These are phyloP conservation scores for Callocephalon fimbriatum DNA, from an alignment of 2,113 vertebrate species.

Conservation along the genomic window DNA sequence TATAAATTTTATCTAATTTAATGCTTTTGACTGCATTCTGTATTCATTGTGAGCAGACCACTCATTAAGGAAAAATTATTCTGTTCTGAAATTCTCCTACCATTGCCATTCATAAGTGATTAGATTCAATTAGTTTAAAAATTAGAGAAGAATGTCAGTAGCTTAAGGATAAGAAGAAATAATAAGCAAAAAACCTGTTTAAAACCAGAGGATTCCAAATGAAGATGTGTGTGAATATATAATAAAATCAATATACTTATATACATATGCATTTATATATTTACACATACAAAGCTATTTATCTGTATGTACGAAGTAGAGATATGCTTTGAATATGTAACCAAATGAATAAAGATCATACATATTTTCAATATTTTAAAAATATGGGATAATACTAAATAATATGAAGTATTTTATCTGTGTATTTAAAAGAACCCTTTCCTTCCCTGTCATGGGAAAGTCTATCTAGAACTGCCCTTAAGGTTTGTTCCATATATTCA, in stretches of 20 bases:
- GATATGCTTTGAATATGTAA: neutral
- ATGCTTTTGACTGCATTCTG: neutral
- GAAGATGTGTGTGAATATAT: neutral
- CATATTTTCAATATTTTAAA: neutral
- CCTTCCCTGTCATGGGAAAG: neutral
- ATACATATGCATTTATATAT: neutral
- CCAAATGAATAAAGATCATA: neutral
- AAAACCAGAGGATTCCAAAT: neutral
- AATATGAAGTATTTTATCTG: neutral
- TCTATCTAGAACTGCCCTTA: neutral
- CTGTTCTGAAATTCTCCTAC: neutral
- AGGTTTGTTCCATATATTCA: neutral
- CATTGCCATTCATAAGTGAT: neutral
- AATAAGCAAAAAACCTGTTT: neutral
- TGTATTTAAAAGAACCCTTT: neutral
- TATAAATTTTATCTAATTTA: neutral
- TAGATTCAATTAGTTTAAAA: constrained; percentile 18
- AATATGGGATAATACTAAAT: neutral
- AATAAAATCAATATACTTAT: neutral
- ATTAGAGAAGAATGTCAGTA: neutral
- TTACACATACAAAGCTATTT: neutral
- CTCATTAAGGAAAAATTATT: constrained; percentile 9
- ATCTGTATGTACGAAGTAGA: neutral
- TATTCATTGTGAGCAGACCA: neutral
- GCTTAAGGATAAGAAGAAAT: neutral